Evolutionary conservation across 1,140 invertebrate species (phyloP), one percentile per base, ranked within the genome.

Genomic region (Copidosoma floridanum): DNA sequence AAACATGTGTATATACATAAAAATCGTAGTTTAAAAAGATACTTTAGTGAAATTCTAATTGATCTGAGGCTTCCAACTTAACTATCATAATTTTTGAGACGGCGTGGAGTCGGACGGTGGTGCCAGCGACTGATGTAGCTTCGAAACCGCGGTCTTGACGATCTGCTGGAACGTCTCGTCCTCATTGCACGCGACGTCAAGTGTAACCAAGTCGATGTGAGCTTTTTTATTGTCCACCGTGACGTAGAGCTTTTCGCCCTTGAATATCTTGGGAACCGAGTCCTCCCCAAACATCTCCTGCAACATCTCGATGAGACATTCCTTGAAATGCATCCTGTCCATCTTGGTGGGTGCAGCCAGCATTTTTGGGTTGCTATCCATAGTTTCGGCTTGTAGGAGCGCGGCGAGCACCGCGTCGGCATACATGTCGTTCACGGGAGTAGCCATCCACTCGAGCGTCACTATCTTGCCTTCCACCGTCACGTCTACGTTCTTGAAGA

Each of bases 351-450:
- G 84, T 64, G 78, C 83, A 56, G 80, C 86, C 55, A 81, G 81
- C 70, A 76, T 84, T 76, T 78, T 89, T 71, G 68, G 85, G 69
- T 69, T 83, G 76, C 60, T 82, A 66, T 89, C 85, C 66, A 86
- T 81, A 59, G 85, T 77, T 65, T 92, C 89, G 3, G 90, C 90
- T 76, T 91, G 87, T 61, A 94, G 81, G 29, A 94, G 82, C 40
- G 86, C 92, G 10, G 92, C 90, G 29, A 98, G 81, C 12, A 97
- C 89, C 18, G 95, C 90, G 82, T 99, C 97, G 1, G 97, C 95
- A 79, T 93, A 98, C 93, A 99, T 98, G 77, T 99, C 97, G 72
- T 94, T 93, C 18, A 97, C 89, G 11, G 96, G 95, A 72, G 91
- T 94, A 16, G 95, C 93, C 16, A 89, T 81, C 97, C 97, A 99